Base-by-base conservation (phyloP, 2,797 vertebrate genomes). In the Cyprinodon diabolis region DNA sequence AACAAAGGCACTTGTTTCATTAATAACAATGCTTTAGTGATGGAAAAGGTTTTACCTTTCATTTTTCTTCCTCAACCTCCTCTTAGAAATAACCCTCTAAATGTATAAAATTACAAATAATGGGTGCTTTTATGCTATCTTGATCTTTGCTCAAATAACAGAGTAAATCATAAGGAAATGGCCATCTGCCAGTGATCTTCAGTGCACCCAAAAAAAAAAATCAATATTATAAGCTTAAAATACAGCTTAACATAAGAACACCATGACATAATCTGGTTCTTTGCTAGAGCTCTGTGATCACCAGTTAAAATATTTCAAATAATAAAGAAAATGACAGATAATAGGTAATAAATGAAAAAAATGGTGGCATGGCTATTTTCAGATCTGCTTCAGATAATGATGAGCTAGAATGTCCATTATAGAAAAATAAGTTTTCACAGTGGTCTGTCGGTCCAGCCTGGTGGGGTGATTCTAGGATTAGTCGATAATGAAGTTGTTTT, bases 141-240 rank as follows among this genome's bases (percentile, higher is more conserved):
- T 35, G 1, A 58, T 66, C 43, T 71, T 72, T 76, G 60, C 76
- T 54, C 76, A 48, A 48, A 45, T 23, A 58, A 72, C 77, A 65
- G 25, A 68, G 71, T 63, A 74, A 79, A 70, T 70, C 49, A 76
- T 62, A 65, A 73, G 82, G 57, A 66, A 25, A 17, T 77, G 83
- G 78, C 78, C 79, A 80, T 78, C 78, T 75, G 84, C 82, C 87
- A 77, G 79, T 72, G 58, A 89, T 86, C 72, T 84, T 70, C 68
- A 81, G 77, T 65, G 56, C 68, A 79, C 71, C 80, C 40, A 43
- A 43, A 30, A 30, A 30, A 77, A 71, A 72, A 84, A 89, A 92
- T 92, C 84, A 79, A 87, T 90, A 86, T 58, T n/a, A 71, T 49
- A 78, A 72, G 70, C 76, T 58, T 63, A 72, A 82, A 90, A 90